These are phyloP conservation scores for Nemotelus nigrinus DNA, from an alignment of 2,888 invertebrate genomes.

Conservation along the genomic window DNA sequence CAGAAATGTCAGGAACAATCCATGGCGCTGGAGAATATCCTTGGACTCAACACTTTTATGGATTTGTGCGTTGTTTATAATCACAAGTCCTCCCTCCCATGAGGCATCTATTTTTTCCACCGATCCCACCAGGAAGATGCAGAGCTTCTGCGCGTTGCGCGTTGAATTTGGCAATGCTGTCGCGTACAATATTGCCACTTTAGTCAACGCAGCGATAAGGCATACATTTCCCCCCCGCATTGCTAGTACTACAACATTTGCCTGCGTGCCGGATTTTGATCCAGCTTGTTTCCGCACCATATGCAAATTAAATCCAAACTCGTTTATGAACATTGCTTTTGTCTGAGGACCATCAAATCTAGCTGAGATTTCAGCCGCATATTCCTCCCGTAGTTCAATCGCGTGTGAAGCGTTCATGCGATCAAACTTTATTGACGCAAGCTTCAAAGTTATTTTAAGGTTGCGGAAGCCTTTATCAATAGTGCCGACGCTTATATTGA, in stretches of 20 bases:
- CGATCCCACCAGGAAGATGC: not conserved
- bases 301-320: not conserved
- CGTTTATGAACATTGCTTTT: not conserved
- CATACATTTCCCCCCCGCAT: not conserved
- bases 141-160: not conserved
- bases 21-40: not conserved
- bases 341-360: not conserved
- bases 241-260: not conserved
- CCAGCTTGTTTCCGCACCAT: not conserved
- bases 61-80: not conserved
- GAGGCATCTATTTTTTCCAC: not conserved
- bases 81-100: not conserved
- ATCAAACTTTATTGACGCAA: not conserved
- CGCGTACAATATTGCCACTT: not conserved
- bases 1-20: not conserved
- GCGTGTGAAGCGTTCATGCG: not conserved
- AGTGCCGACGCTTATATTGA: not conserved
- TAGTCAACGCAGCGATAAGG: not conserved
- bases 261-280: not conserved
- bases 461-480: not conserved
- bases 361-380: not conserved
- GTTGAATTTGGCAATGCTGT: not conserved
- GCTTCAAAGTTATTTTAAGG: not conserved
- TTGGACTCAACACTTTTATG: not conserved
- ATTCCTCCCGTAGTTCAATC: not conserved